phyloP scores from a whole-genome alignment of 2,888 invertebrate species.

The Eristalis tenax region DNA sequence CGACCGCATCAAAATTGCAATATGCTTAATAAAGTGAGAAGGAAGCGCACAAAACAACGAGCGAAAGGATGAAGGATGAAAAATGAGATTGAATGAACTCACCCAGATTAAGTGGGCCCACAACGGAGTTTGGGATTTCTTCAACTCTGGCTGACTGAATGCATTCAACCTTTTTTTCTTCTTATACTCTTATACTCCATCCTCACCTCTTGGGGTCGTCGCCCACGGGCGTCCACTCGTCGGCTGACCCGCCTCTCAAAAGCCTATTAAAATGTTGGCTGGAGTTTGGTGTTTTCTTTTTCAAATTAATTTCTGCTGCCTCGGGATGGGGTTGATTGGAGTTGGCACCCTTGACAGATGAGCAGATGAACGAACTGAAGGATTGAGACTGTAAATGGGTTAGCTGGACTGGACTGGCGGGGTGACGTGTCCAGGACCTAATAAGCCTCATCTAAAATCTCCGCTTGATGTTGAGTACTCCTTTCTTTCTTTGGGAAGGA shows the following conservation, averaged over 20 bases:
- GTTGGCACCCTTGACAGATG: conserved; percentile 5
- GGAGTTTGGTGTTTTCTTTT: not conserved
- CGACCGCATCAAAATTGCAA: conserved; percentile 67
- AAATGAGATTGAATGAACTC: conserved; percentile 26
- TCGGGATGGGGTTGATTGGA: not conserved
- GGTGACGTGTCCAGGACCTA: not conserved
- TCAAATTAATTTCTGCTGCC: conserved; percentile 24
- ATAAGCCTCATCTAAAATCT: too few species aligned
- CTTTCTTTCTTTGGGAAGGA: too few species aligned
- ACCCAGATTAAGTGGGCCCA: conserved; percentile 19
- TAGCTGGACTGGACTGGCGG: not conserved
- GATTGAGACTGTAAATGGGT: not conserved
- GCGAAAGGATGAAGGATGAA: conserved; percentile 13
- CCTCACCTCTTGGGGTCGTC: not conserved
- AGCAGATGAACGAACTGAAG: not conserved
- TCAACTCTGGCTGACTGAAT: not conserved
- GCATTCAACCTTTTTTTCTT: not conserved
- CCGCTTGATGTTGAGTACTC: too few species aligned
- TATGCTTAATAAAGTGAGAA: conserved; percentile 55
- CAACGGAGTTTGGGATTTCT: conserved; percentile 15
- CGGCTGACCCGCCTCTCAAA: not conserved
- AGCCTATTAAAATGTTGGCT: conserved; percentile 25
- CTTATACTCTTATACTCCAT: not conserved
- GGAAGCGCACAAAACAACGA: not conserved
- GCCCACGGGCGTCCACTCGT: not conserved